Evolutionary conservation across 2,797 vertebrate genomes (phyloP).

Genomic region (Phoebastria nigripes): DNA sequence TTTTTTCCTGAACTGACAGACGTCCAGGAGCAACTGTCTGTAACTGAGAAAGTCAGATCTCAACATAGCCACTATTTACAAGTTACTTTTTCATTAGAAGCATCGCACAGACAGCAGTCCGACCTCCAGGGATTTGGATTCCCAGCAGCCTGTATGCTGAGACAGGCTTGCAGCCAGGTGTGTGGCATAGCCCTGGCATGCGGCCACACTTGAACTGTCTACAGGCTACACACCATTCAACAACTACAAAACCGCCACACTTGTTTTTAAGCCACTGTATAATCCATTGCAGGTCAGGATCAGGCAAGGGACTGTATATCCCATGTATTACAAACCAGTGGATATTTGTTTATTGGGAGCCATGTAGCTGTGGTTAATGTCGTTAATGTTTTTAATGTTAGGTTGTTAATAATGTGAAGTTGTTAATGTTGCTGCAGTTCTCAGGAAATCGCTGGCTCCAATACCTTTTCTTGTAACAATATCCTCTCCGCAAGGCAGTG

Average conservation of each 20-base stretch:
- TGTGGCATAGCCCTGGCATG: neutral
- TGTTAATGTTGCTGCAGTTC: neutral
- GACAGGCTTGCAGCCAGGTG: neutral
- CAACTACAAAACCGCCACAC: neutral
- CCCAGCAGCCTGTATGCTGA: neutral
- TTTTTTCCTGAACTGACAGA: neutral
- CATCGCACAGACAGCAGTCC: accelerated
- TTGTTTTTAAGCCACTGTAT: neutral
- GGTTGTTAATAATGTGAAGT: neutral
- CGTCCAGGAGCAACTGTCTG: neutral
- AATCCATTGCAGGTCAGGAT: neutral
- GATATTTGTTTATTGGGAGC: neutral
- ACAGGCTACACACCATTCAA: neutral
- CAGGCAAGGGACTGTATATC: neutral
- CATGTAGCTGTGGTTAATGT: neutral
- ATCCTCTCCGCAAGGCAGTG: neutral
- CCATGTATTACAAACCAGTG: neutral
- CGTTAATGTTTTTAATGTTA: neutral
- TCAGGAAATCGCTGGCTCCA: neutral
- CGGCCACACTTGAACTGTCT: neutral
- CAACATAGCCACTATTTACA: neutral
- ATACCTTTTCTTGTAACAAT: neutral
- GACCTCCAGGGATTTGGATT: neutral
- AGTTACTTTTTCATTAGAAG: neutral
- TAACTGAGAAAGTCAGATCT: neutral